Percentiles rank a stretch among this genome's conserved stretches.
phyloP scores from a whole-genome alignment of 2,113 vertebrate species.

The Perca flavescens region DNA sequence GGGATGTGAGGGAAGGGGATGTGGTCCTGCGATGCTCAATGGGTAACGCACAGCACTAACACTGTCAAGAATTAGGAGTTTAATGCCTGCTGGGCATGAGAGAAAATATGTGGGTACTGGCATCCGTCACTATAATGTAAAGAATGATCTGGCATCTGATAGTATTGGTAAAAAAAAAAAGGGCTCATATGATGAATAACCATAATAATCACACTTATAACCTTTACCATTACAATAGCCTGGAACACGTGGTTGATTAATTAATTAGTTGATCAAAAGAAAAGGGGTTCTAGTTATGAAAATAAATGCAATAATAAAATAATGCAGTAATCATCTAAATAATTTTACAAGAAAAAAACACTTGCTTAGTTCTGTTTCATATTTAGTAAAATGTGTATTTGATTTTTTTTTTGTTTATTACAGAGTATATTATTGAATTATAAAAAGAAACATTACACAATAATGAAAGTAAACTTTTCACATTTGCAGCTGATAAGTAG shows the following conservation, averaged over 20 bases:
- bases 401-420: neutral
- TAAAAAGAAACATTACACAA: neutral
- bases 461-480: neutral
- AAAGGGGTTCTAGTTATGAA: neutral
- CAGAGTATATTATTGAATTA: neutral
- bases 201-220: neutral
- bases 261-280: neutral
- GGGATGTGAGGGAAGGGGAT: conserved; percentile 52
- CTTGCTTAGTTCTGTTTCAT: neutral
- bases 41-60: conserved; percentile 45
- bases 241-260: neutral
- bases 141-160: neutral
- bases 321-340: neutral
- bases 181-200: neutral
- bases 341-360: neutral
- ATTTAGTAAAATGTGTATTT: neutral
- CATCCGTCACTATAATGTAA: neutral
- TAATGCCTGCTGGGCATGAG: conserved; percentile 35
- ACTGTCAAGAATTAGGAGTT: conserved; percentile 45
- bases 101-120: conserved; percentile 15
- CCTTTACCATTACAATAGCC: neutral
- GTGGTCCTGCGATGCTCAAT: conserved; percentile 57
- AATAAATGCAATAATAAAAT: neutral
- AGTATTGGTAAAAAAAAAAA: neutral
- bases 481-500: neutral